Conservation (phyloP, 2,797 vertebrate species). For the Champsocephalus esox region DNA sequence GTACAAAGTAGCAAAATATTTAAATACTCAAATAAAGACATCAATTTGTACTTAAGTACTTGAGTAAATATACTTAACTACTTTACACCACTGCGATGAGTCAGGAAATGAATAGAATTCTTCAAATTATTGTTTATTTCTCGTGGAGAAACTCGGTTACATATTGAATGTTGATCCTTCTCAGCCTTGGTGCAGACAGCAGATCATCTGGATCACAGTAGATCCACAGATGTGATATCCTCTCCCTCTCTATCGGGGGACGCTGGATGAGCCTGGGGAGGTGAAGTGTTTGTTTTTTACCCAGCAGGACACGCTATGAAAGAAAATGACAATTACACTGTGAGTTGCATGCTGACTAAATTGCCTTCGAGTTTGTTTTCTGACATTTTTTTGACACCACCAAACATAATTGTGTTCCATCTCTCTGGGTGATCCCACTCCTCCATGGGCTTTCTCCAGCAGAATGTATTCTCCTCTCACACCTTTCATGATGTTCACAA, state of each 20-base stretch:
- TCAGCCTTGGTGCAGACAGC: neutral
- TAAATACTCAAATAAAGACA: no score
- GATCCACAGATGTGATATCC: neutral
- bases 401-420: slow-evolving; percentile 1
- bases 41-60: no score
- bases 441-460: neutral
- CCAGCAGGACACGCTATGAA: neutral
- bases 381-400: neutral
- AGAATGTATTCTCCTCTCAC: slow-evolving; percentile 2
- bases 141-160: no score
- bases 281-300: neutral
- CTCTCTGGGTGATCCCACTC: slow-evolving; percentile 9
- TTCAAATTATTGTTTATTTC: no score
- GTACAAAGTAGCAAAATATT: no score
- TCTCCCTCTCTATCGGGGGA: neutral
- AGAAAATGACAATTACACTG: neutral
- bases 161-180: neutral
- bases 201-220: neutral
- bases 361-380: neutral
- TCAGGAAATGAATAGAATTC: no score
- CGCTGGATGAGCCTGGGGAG: neutral
- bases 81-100: no score
- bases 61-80: no score
- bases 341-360: neutral
- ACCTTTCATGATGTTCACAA: slow-evolving; percentile 19